Evolutionary conservation across 2,888 invertebrate species (phyloP).

Genomic region (Oasisia sp.): DNA sequence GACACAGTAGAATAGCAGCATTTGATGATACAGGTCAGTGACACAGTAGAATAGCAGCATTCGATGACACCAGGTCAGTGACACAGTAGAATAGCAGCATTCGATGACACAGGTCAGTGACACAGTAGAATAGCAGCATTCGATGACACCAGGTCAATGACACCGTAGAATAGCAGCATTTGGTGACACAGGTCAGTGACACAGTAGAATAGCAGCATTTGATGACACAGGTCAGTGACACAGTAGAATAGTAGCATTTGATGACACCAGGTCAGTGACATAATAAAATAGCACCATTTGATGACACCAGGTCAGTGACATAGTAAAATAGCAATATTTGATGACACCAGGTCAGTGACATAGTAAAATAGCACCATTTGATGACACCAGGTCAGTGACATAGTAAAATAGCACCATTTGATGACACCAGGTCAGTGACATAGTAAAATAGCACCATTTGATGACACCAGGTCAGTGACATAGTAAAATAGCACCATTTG

Average conservation of each 20-base stretch:
- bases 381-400: conserved; percentile 60
- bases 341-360: conserved; percentile 60
- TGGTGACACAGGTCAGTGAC: conserved; percentile 61
- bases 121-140: conserved; percentile 59
- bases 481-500: conserved; percentile 61
- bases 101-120: conserved; percentile 61
- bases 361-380: conserved; percentile 61
- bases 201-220: conserved; percentile 59
- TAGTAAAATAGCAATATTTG: conserved; percentile 61
- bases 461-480: conserved; percentile 60
- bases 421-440: conserved; percentile 60
- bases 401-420: conserved; percentile 61
- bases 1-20: conserved; percentile 56
- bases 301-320: conserved; percentile 60
- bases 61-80: conserved; percentile 61
- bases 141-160: conserved; percentile 61
- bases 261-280: conserved; percentile 60
- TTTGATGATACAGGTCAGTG: conserved; percentile 62
- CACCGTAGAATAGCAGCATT: conserved; percentile 59
- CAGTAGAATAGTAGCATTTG: conserved; percentile 60
- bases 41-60: conserved; percentile 59
- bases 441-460: conserved; percentile 61
- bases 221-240: conserved; percentile 61
- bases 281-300: conserved; percentile 61
- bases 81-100: conserved; percentile 59